Evolutionary conservation across 1,140 invertebrate genomes (phyloP).

Genomic region (Heterodera schachtii): DNA sequence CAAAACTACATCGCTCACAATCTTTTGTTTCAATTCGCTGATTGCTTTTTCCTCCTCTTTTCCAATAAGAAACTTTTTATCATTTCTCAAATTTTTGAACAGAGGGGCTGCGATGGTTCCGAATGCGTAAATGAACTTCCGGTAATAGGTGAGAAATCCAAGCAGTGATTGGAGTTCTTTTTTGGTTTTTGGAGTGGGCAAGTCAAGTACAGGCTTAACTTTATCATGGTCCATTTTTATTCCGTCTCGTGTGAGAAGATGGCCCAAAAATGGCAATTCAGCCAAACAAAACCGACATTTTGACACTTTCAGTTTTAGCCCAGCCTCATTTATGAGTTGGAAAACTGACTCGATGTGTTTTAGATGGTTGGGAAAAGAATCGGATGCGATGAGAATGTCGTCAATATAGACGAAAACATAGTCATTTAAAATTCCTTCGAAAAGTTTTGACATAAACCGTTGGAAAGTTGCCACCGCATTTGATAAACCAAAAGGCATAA

Average conservation of each 20-base stretch:
- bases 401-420: slow-evolving; percentile 67
- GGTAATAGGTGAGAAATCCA: slow-evolving; percentile 67
- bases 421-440: slow-evolving; percentile 52
- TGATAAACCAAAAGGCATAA: slow-evolving; percentile 68
- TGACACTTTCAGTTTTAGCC: slow-evolving; percentile 53
- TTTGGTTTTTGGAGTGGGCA: slow-evolving; percentile 59
- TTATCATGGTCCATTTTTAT: slow-evolving; percentile 66
- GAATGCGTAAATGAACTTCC: slow-evolving; percentile 18
- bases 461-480: slow-evolving; percentile 68
- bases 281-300: slow-evolving; percentile 53
- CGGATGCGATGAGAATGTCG: slow-evolving; percentile 40
- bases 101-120: slow-evolving; percentile 1
- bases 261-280: slow-evolving; percentile 66
- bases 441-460: slow-evolving; percentile 68
- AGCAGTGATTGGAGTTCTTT: slow-evolving; percentile 67
- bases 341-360: slow-evolving; percentile 48
- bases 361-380: slow-evolving; percentile 27
- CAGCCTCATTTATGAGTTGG: slow-evolving; percentile 31
- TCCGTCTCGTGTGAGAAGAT: slow-evolving; percentile 62
- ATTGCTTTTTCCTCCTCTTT: slow-evolving; percentile 2
- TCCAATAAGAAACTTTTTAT: not conserved
- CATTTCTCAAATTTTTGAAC: not conserved
- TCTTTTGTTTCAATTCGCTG: not conserved
- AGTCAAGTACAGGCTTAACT: slow-evolving; percentile 58
- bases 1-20: not conserved